These are phyloP conservation scores for Zelostemma sp. DNA, from an alignment of 1,140 invertebrate genomes.

Conservation along the genomic window DNA sequence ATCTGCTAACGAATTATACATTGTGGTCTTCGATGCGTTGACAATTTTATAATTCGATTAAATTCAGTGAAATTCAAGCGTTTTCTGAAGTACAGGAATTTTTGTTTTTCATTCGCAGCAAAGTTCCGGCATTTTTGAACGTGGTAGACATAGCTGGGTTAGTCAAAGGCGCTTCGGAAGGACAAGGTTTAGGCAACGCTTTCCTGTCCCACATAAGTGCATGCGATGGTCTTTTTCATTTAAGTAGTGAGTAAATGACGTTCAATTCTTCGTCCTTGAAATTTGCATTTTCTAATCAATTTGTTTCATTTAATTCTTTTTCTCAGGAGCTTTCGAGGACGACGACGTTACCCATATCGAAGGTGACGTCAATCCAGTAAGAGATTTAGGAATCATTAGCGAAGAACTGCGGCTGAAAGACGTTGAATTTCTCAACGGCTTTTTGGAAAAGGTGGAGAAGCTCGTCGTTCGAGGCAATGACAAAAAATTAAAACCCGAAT, in stretches of 20 bases:
- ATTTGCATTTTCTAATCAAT: too few species aligned
- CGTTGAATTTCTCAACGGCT: constrained; percentile 83
- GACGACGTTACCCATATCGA: constrained; percentile 98
- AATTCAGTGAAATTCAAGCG: too few species aligned
- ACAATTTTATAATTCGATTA: too few species aligned
- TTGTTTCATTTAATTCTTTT: too few species aligned
- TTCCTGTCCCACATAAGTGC: constrained; percentile 99
- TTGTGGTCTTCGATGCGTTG: too few species aligned
- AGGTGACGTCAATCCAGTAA: constrained; percentile 96
- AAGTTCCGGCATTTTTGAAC: constrained; percentile 97
- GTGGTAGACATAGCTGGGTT: constrained; percentile 99
- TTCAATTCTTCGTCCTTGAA: too few species aligned
- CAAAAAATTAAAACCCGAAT: constrained; percentile 97
- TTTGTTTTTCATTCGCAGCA: constrained; percentile 74
- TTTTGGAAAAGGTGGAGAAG: constrained; percentile 90
- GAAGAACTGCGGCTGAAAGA: constrained; percentile 97
- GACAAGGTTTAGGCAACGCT: constrained; percentile 98
- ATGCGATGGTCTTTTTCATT: constrained; percentile 99
- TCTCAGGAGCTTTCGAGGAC: constrained; percentile 95
- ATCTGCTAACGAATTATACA: too few species aligned
- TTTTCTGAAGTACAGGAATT: too few species aligned
- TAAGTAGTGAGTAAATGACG: constrained; percentile 95
- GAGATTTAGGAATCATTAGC: constrained; percentile 96
- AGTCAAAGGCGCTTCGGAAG: constrained; percentile 97
- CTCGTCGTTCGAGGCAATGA: constrained; percentile 91